A percentile compares a stretch with the other conserved stretches of the same genome.
phyloP scores from a whole-genome alignment of 2,797 vertebrate genomes.

The Acropternis orthonyx region DNA sequence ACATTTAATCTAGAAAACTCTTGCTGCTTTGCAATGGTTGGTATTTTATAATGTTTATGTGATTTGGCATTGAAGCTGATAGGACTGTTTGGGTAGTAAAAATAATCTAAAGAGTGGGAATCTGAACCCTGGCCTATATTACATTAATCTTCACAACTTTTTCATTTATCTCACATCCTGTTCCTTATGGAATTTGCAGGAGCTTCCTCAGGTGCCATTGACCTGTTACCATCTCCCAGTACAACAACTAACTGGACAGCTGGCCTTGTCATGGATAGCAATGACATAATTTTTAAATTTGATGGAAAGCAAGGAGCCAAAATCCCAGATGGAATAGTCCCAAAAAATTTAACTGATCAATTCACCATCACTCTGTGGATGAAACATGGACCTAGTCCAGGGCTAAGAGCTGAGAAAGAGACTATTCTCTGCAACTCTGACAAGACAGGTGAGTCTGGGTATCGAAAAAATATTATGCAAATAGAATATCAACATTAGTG shows the following conservation, averaged over 20 bases:
- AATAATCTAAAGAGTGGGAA: neutral
- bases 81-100: neutral
- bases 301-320: conserved; percentile 94
- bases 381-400: conserved; percentile 94
- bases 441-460: conserved; percentile 86
- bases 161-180: neutral
- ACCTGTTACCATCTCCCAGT: conserved; percentile 89
- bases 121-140: neutral
- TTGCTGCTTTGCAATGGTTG: neutral
- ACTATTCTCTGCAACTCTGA: conserved; percentile 97
- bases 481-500: neutral
- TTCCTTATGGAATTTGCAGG: conserved; percentile 73
- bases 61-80: neutral
- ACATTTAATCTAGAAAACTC: neutral
- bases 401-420: conserved; percentile 93
- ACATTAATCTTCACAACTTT: neutral
- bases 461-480: neutral
- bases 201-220: conserved; percentile 92
- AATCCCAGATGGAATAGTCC: conserved; percentile 91
- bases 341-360: conserved; percentile 94
- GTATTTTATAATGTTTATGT: neutral
- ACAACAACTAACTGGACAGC: conserved; percentile 90
- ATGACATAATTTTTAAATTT: conserved; percentile 91
- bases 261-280: conserved; percentile 87
- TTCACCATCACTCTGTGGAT: conserved; percentile 97